Percentiles rank a stretch among this genome's conserved stretches.
phyloP scores from a whole-genome alignment of 2,797 vertebrate genomes.

The Synanceia verrucosa region DNA sequence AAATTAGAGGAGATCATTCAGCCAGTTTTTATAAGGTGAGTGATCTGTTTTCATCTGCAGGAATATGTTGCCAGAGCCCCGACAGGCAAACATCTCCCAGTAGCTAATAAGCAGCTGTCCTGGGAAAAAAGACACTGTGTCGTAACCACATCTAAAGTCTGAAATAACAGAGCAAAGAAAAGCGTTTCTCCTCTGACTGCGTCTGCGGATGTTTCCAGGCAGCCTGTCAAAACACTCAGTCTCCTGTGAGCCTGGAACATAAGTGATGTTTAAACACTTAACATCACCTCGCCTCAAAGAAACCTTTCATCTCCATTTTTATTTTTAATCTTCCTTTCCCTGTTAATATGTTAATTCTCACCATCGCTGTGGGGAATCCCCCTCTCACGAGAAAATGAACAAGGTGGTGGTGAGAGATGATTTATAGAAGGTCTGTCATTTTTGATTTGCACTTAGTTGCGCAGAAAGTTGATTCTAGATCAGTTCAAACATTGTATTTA shows the following conservation, averaged over 20 bases:
- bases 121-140: conserved; percentile 3
- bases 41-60: conserved; percentile 43
- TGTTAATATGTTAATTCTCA: not conserved
- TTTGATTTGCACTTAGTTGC: not conserved
- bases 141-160: conserved; percentile 49
- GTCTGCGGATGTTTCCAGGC: conserved; percentile 15
- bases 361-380: not conserved
- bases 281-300: not conserved
- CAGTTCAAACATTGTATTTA: not conserved
- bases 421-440: not conserved
- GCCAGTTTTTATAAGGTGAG: conserved; percentile 27
- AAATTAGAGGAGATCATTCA: conserved; percentile 36
- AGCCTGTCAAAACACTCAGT: conserved; percentile 32
- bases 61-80: conserved; percentile 23
- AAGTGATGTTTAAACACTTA: conserved; percentile 9
- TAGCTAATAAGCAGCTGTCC: conserved; percentile 45
- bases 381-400: not conserved
- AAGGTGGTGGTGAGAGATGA: not conserved
- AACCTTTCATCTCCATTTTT: conserved; percentile 22
- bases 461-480: not conserved
- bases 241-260: conserved; percentile 9
- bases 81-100: conserved; percentile 19
- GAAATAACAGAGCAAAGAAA: conserved; percentile 44
- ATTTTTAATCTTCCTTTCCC: not conserved
- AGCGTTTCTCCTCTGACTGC: conserved; percentile 8